These are phyloP conservation scores for Poeciliopsis turrubarensis DNA, from an alignment of 2,113 vertebrate species.

Conservation along the genomic window DNA sequence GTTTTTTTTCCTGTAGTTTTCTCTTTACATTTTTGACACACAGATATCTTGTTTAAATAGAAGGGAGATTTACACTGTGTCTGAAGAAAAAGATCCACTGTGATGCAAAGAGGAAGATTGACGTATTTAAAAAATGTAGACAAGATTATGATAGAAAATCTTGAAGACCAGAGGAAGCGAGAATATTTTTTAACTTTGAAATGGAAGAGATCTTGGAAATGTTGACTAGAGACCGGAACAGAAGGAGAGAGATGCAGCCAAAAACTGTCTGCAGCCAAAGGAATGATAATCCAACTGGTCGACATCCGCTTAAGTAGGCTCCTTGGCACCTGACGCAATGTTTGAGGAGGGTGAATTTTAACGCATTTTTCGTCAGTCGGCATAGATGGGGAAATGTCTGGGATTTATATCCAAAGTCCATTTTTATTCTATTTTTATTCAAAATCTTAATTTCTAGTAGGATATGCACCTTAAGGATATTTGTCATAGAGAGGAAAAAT, in stretches of 20 bases:
- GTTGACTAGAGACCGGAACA: slow-evolving; percentile 14
- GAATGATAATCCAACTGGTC: slow-evolving; percentile 49
- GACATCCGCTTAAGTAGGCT: slow-evolving; percentile 36
- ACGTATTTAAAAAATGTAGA: too few species aligned
- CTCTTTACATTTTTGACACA: too few species aligned
- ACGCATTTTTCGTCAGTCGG: slow-evolving; percentile 15
- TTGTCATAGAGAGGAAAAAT: slow-evolving; percentile 55
- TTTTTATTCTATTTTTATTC: slow-evolving; percentile 16
- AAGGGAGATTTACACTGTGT: too few species aligned
- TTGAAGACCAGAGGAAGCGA: too few species aligned
- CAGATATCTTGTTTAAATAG: too few species aligned
- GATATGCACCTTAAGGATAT: slow-evolving; percentile 36
- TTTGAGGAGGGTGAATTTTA: slow-evolving; percentile 6
- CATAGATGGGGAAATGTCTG: slow-evolving; percentile 1
- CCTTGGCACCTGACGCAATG: slow-evolving; percentile 33
- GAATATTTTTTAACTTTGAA: not conserved
- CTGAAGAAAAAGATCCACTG: too few species aligned
- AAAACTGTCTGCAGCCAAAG: slow-evolving; percentile 36
- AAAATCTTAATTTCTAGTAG: slow-evolving; percentile 54
- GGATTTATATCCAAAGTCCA: slow-evolving; percentile 7
- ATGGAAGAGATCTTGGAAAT: slow-evolving; percentile 22
- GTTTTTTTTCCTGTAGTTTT: too few species aligned
- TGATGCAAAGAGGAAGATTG: too few species aligned
- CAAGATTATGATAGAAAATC: too few species aligned
- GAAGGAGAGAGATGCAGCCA: slow-evolving; percentile 42